Evolutionary conservation across 2,888 invertebrate species (phyloP).

Genomic region (Serripes groenlandicus): DNA sequence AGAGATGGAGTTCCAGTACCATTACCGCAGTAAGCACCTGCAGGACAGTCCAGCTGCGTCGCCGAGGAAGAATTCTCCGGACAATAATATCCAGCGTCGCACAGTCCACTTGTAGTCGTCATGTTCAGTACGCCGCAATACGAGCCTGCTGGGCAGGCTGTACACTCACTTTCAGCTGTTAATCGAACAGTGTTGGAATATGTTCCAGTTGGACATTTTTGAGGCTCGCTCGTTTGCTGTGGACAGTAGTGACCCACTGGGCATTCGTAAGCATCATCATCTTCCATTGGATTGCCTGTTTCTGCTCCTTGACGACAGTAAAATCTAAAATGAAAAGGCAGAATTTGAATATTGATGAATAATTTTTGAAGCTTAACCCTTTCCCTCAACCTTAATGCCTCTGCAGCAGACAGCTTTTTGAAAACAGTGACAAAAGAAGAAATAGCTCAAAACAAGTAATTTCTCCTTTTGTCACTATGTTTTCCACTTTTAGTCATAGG

Average conservation of each 20-base stretch:
- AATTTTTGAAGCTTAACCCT: too few species aligned
- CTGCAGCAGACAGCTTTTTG: too few species aligned
- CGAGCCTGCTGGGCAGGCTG: slow-evolving; percentile 82
- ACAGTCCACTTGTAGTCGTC: slow-evolving; percentile 78
- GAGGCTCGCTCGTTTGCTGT: slow-evolving; percentile 78
- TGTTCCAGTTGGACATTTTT: slow-evolving; percentile 83
- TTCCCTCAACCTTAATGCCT: too few species aligned
- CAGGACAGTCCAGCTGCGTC: slow-evolving; percentile 79
- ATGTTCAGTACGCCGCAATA: slow-evolving; percentile 81
- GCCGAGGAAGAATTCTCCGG: slow-evolving; percentile 75
- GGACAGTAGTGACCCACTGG: slow-evolving; percentile 84
- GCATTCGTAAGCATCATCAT: slow-evolving; percentile 81
- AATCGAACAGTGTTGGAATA: slow-evolving; percentile 79
- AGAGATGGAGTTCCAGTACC: slow-evolving; percentile 75
- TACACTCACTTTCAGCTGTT: slow-evolving; percentile 74
- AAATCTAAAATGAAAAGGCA: slow-evolving; percentile 81
- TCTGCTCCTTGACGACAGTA: slow-evolving; percentile 82
- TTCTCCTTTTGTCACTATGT: slow-evolving; percentile 9
- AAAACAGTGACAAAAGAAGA: not conserved
- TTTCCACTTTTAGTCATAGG: not conserved
- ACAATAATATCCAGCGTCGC: slow-evolving; percentile 83
- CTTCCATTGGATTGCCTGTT: slow-evolving; percentile 82
- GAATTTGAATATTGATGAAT: too few species aligned
- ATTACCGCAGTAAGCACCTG: slow-evolving; percentile 80
- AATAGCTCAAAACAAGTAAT: not conserved